These are phyloP conservation scores for Dromiciops gliroides DNA, from an alignment of 2,113 vertebrate genomes.

Conservation along the genomic window DNA sequence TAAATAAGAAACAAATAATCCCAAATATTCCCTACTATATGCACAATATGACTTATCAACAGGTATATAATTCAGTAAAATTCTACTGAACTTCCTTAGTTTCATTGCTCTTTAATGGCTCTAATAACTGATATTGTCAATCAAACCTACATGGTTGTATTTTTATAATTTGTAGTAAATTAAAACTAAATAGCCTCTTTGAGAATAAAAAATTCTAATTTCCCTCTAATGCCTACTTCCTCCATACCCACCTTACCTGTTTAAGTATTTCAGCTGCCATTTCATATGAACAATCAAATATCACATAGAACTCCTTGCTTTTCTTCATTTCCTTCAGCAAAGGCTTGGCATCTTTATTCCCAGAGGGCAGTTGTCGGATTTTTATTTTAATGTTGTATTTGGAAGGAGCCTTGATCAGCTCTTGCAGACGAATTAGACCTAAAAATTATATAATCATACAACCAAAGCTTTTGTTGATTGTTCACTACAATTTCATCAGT, in stretches of 20 bases:
- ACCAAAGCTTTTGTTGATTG: slow-evolving; percentile 43
- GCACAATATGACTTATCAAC: rapidly evolving
- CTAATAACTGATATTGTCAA: background rate
- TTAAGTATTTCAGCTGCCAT: slow-evolving; percentile 95
- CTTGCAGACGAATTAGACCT: slow-evolving; percentile 98
- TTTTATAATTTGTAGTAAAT: background rate
- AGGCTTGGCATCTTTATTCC: slow-evolving; percentile 94
- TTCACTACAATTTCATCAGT: slow-evolving; percentile 57
- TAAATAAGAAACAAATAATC: background rate
- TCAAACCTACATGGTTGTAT: background rate
- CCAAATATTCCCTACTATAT: rapidly evolving
- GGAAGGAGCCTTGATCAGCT: slow-evolving; percentile 99
- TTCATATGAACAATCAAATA: slow-evolving; percentile 97
- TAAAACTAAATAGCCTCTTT: background rate
- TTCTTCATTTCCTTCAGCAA: slow-evolving; percentile 99
- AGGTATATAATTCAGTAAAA: background rate
- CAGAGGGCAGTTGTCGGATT: slow-evolving; percentile 95
- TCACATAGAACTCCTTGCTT: slow-evolving; percentile 96
- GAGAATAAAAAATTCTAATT: background rate
- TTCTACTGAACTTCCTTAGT: background rate
- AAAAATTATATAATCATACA: slow-evolving; percentile 71
- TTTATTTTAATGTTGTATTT: slow-evolving; percentile 98
- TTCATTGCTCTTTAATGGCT: background rate
- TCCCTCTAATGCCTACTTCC: background rate
- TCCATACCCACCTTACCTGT: slow-evolving; percentile 86